phyloP scores from a whole-genome alignment of 2,888 invertebrate genomes.

The Tromatobia lineatoria region DNA sequence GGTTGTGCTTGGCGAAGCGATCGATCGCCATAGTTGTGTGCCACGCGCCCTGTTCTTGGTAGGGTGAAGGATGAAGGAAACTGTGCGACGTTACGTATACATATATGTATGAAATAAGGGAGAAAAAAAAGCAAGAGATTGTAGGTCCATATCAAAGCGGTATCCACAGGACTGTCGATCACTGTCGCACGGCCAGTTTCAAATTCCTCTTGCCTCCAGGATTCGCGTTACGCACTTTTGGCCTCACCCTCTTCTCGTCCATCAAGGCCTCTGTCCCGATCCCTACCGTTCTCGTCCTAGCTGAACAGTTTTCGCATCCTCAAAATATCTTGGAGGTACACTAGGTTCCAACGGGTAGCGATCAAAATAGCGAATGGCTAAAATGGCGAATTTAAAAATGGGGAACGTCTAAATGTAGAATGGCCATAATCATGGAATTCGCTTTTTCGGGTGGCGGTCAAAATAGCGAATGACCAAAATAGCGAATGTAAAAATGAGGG shows the following conservation, averaged over 20 bases:
- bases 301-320: not conserved
- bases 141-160: conserved; percentile 40
- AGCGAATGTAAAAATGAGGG: too few species aligned
- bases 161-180: conserved; percentile 54
- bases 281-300: not conserved
- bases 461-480: too few species aligned
- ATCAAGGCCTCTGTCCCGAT: not conserved
- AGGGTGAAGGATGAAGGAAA: conserved; percentile 44
- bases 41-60: not conserved
- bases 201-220: conserved; percentile 9
- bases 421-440: too few species aligned
- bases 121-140: conserved; percentile 13
- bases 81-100: conserved; percentile 13
- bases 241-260: not conserved
- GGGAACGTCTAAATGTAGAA: too few species aligned
- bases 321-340: not conserved
- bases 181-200: conserved; percentile 30
- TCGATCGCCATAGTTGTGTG: conserved; percentile 33
- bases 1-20: conserved; percentile 23
- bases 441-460: too few species aligned
- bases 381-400: too few species aligned
- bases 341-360: too few species aligned
- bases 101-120: conserved; percentile 30
- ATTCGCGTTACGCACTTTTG: conserved; percentile 15
- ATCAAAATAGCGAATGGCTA: too few species aligned